phyloP scores from a whole-genome alignment of 2,113 vertebrate species.

The Callaeas wilsoni region DNA sequence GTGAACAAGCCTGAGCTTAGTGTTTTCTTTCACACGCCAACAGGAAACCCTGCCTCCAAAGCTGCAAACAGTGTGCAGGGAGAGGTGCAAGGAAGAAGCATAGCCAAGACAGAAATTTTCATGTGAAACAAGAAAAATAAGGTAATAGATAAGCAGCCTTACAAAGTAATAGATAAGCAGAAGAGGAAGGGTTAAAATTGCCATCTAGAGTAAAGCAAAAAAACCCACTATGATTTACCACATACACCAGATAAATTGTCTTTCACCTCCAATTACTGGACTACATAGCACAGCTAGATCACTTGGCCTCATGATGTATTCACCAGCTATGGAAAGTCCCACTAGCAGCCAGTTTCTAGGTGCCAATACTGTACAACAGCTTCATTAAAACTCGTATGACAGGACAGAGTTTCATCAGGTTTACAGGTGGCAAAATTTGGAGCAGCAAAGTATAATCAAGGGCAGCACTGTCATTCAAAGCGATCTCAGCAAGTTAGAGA shows the following conservation, averaged over 20 bases:
- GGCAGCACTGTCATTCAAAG: neutral
- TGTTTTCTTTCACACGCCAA: neutral
- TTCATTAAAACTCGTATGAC: neutral
- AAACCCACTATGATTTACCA: neutral
- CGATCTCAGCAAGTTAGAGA: neutral
- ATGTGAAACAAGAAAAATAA: neutral
- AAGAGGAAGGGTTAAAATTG: neutral
- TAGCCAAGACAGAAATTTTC: neutral
- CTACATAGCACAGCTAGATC: neutral
- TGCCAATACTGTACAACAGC: neutral
- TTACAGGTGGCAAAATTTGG: neutral
- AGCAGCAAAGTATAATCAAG: neutral
- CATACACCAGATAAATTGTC: neutral
- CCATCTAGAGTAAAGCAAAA: neutral
- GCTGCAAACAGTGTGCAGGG: neutral
- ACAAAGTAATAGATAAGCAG: neutral
- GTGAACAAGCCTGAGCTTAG: neutral
- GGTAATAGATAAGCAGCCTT: neutral
- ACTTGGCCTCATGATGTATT: neutral
- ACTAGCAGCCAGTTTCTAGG: neutral
- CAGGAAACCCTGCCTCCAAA: conserved; percentile 47
- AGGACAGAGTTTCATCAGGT: neutral
- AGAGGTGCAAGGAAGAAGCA: neutral
- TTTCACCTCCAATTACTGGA: neutral
- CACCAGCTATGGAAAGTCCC: neutral